Base-by-base conservation (phyloP, 2,113 vertebrate species). In the Cygnus buccinator region DNA sequence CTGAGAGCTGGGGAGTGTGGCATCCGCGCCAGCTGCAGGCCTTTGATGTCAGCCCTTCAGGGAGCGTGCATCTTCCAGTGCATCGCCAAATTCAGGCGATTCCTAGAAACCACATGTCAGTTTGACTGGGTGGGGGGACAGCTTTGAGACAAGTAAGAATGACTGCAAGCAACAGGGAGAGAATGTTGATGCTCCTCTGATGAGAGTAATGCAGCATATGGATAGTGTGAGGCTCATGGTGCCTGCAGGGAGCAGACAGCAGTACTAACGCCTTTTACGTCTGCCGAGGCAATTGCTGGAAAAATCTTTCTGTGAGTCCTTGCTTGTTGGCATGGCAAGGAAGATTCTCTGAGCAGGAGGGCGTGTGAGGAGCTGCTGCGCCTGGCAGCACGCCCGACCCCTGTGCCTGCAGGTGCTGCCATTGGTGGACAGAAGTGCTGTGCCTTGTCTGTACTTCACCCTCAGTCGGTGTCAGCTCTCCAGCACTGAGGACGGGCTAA, bases 21-120 rank as follows among this genome's bases (percentile, higher is more conserved):
- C 1, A 1, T 26, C 28, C 4, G 5, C 61, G 83, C 52, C 78
- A 58, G 43, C 70, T 29, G 2, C 11, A 46, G 46, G 66, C 48
- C 71, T 48, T 65, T 25, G 28, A 55, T 46, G 4, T 52, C 86
- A 66, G 84, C 83, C 74, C 43, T 48, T 73, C 67, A 13, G 39
- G 48, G 67, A 76, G 22, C 1, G 0, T 28, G 10, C 22, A 4
- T 17, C 82, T 66, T 80, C 80, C 71, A 28, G 54, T 74, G 78
- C 10, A 22, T 22, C 20, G 2, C 90, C 92, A 73, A 75, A 59
- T 8, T 37, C 58, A 46, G 94, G 91, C 5, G 35, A 65, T 92
- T 94, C 97, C 93, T 92, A 57, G 79, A 94, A 90, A 83, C 28
- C 41, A 9, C 62, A 63, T 76, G 58, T 41, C 48, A 35, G 46